Conservation (phyloP, 2,113 vertebrate genomes). For the Silurus meridionalis region DNA sequence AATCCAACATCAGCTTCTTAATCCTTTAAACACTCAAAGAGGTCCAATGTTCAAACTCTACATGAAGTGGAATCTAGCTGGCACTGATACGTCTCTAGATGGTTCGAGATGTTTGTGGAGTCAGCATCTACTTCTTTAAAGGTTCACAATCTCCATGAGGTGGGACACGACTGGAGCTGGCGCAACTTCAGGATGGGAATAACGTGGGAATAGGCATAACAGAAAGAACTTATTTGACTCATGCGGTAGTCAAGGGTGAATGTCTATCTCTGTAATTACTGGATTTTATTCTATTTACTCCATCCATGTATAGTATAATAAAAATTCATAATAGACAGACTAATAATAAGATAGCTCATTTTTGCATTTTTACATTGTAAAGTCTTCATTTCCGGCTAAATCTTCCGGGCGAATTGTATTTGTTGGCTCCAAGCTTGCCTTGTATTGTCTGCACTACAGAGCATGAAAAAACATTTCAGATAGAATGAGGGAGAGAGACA, state of each 20-base stretch:
- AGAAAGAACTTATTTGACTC: background rate
- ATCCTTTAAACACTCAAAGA: too few relatives aligned
- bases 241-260: background rate
- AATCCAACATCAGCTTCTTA: too few relatives aligned
- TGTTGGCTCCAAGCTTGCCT: background rate
- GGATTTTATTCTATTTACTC: background rate
- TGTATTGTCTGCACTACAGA: slow-evolving; percentile 57
- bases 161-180: too few relatives aligned
- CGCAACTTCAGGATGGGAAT: too few relatives aligned
- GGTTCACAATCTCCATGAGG: too few relatives aligned
- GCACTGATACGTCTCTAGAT: too few relatives aligned
- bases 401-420: background rate
- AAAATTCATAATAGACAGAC: background rate
- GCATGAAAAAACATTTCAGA: slow-evolving; percentile 62
- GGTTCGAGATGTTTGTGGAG: too few relatives aligned
- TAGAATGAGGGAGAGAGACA: background rate
- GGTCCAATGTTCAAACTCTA: too few relatives aligned
- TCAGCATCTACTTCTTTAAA: too few relatives aligned
- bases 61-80: too few relatives aligned
- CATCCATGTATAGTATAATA: background rate
- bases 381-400: background rate
- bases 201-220: too few relatives aligned
- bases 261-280: background rate
- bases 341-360: background rate
- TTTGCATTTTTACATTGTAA: background rate